Base-by-base conservation (phyloP, 92 coral and sea anemone genomes). In the Heteractis magnifica region DNA sequence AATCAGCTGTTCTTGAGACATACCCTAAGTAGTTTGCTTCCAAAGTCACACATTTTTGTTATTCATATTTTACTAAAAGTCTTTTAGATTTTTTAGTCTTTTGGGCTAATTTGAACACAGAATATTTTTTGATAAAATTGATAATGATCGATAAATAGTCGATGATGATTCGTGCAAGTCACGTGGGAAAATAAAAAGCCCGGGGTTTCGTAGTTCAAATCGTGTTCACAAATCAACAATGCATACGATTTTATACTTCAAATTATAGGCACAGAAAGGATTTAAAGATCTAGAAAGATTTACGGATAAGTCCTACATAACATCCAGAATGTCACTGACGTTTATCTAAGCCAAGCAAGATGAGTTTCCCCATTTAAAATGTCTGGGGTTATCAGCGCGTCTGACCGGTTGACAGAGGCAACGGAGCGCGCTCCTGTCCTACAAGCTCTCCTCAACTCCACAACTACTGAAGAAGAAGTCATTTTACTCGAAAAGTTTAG, bases 151-250 rank as follows among this genome's bases (percentile, higher is more conserved):
- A 77, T 78, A 53, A 41, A 15, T 21, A 23, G n/a, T 78, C 88
- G 88, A 65, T 56, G 52, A 60, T 20, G 15, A 50, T 68, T 53
- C 78, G 64, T 58, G 73, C 49, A 68, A 77, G 52, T 91, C 94
- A 91, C 90, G 94, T 91, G 94, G 92, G 90, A 91, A 86, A 91
- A 91, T 88, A 91, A 91, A 86, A 73, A 85, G 78, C 83, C 88
- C 83, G 77, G 88, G 86, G 75, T 85, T 83, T 77, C 58, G 48
- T 20, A 74, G 76, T 85, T 77, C 76, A 77, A 84, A 84, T 56
- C 18, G 51, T 49, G 18, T 62, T 65, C 65, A 44, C 72, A 71
- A 34, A 71, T 81, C 84, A 81, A 62, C 84, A 23, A 81, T 49
- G 84, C 84, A 70, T 52, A 75, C 52, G 51, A 20, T 71, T 26